These are phyloP conservation scores for Drosophila antonietae DNA, from an alignment of 2,888 invertebrate genomes.

Conservation along the genomic window DNA sequence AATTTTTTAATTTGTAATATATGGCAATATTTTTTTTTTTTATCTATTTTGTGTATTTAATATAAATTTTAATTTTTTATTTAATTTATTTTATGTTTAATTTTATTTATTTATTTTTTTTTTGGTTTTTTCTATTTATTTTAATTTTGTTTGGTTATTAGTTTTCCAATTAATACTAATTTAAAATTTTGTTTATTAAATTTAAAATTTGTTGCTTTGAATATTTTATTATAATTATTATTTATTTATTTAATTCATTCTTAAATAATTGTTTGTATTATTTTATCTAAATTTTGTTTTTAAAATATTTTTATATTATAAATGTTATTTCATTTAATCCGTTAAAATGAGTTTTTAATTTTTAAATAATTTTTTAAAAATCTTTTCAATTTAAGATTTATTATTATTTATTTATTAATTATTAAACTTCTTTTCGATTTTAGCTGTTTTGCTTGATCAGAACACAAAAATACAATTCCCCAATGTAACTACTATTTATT, in stretches of 20 bases:
- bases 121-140: neutral
- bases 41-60: neutral
- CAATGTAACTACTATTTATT: neutral
- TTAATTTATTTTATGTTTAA: neutral
- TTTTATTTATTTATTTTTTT: neutral
- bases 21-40: neutral
- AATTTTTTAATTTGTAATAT: neutral
- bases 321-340: neutral
- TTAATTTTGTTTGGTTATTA: neutral
- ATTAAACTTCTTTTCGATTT: neutral
- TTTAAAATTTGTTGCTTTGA: neutral
- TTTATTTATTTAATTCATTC: neutral
- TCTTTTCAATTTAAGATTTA: neutral
- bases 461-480: neutral
- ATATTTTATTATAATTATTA: neutral
- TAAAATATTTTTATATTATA: neutral
- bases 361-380: neutral
- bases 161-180: neutral
- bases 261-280: neutral
- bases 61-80: neutral
- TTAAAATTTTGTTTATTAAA: neutral
- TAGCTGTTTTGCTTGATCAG: neutral
- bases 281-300: too few relatives aligned
- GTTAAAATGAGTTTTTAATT: neutral
- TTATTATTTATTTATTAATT: neutral